These are phyloP conservation scores for Psittacula cyanocephala DNA, from an alignment of 2,113 vertebrate species.

Conservation along the genomic window DNA sequence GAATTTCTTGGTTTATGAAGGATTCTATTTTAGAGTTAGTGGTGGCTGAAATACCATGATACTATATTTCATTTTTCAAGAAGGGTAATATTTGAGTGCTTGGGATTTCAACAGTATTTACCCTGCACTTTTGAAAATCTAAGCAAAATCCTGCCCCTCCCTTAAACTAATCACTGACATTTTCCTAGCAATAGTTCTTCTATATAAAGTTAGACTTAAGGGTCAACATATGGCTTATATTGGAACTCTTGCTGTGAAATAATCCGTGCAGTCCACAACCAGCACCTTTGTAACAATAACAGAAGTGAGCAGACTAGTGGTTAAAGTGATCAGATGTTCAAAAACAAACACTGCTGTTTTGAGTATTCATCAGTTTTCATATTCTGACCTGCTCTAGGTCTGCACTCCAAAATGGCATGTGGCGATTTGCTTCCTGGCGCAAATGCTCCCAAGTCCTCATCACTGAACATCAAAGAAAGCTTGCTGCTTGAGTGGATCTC, in stretches of 20 bases:
- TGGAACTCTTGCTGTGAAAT: conserved; percentile 16
- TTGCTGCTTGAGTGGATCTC: neutral
- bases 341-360: neutral
- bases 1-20: neutral
- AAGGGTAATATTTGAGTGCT: neutral
- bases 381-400: neutral
- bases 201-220: neutral
- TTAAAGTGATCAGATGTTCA: conserved; percentile 2
- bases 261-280: neutral
- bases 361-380: neutral
- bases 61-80: conserved; percentile 8
- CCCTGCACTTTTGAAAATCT: neutral
- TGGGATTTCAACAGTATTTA: conserved; percentile 25
- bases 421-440: neutral
- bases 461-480: neutral
- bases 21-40: neutral
- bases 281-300: neutral
- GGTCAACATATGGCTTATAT: conserved; percentile 27
- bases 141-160: neutral
- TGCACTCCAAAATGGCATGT: neutral
- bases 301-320: neutral
- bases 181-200: conserved; percentile 8
- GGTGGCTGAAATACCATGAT: neutral
- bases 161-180: conserved; percentile 15
- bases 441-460: neutral